Base-by-base conservation (phyloP, 2,888 invertebrate genomes). In the Phalangium opilio region DNA sequence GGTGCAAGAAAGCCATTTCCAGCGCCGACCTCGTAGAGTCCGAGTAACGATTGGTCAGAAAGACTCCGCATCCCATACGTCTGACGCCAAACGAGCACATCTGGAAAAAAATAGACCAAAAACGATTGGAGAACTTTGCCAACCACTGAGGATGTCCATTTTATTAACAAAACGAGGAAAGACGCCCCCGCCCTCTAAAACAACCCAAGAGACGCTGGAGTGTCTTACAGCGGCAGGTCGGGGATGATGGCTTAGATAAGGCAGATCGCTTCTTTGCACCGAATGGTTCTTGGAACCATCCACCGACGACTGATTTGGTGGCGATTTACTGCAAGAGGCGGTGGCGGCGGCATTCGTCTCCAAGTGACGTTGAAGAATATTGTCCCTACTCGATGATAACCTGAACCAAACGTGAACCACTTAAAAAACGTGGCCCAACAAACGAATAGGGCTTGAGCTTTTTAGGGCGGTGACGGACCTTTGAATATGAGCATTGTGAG, bases 201-300 rank as follows among this genome's bases (percentile, higher is more conserved):
- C n/a, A 15, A 43, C 8, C 14, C 2, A 32, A 27, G 14, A 19
- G 2, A n/a, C n/a, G n/a, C n/a, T n/a, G n/a, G n/a, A n/a, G 7
- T 7, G 10, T 33, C 43, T 33, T 43, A 50, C 41, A 7, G 50
- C 50, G 3, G 38, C 41, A 14, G 50, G 50, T 41, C 39, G 41
- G 11, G 50, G 50, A 39, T 48, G 45, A 43, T 40, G 32, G 20
- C 19, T 12, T 21, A 50, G 27, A 27, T 35, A 35, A 38, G 21
- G 35, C 17, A 19, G 17, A 33, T 48, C 48, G 18, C 27, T 27
- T 8, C 27, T 27, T 27, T 27, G 27, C 27, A 27, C 27, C 4
- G 27, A 27, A 8, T 27, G 27, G 8, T 27, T 27, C 27, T 27
- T 27, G 27, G n/a, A n/a, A n/a, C n/a, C n/a, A n/a, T 27, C 27